These are phyloP conservation scores for Stichodactyla helianthus DNA, from an alignment of 64 coral and sea anemone species.

Conservation along the genomic window DNA sequence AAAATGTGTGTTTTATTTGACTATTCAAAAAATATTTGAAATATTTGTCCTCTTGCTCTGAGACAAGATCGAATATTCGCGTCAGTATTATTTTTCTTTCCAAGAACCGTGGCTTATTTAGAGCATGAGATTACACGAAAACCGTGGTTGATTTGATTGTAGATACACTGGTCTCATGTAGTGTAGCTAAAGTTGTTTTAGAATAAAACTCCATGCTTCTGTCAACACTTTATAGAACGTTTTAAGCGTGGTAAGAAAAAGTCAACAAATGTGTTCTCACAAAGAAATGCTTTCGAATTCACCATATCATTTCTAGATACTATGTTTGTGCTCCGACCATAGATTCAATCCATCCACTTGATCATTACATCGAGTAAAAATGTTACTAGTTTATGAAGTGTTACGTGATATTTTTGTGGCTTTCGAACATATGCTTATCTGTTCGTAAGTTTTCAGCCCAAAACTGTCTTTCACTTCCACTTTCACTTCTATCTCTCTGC, in stretches of 20 bases:
- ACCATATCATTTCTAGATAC: neutral
- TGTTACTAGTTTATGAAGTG: no score
- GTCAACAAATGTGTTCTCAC: neutral
- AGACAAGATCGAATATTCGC: neutral
- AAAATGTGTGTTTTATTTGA: neutral
- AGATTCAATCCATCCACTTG: neutral
- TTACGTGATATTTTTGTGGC: neutral
- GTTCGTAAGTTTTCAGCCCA: no score
- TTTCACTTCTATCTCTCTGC: neutral
- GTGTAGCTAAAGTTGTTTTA: neutral
- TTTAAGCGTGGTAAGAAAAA: neutral
- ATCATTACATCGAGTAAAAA: no score
- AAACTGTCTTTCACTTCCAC: neutral
- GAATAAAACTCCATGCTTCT: neutral
- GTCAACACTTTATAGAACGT: neutral
- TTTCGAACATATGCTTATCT: neutral
- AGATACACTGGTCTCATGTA: neutral
- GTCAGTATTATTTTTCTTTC: neutral
- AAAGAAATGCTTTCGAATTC: neutral
- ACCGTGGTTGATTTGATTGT: neutral
- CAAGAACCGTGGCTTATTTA: neutral
- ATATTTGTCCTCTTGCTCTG: constrained; percentile 16
- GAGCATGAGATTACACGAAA: neutral
- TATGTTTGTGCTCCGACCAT: neutral
- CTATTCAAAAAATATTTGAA: neutral